These are phyloP conservation scores for Harlomillsia oculata DNA, from an alignment of 1,140 invertebrate species.

Conservation along the genomic window DNA sequence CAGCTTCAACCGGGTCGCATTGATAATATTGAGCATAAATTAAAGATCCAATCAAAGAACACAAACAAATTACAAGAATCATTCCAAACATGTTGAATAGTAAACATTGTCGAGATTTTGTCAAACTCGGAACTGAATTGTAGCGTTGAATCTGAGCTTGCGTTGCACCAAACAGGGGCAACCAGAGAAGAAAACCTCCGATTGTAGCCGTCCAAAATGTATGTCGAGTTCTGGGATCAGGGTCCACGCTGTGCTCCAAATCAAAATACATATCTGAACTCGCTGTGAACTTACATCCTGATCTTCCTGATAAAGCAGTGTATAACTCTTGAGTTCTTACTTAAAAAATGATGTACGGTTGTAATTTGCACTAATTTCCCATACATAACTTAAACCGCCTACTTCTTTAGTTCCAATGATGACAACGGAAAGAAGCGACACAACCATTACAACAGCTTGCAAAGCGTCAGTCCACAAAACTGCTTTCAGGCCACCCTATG, in stretches of 20 bases:
- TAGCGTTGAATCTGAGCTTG: conserved; percentile 52
- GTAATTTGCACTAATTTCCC: conserved; percentile 52
- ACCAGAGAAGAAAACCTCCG: conserved; percentile 50
- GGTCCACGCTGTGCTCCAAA: conserved; percentile 40
- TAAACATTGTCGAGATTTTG: conserved; percentile 20
- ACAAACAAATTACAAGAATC: conserved; percentile 20
- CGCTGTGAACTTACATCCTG: not conserved
- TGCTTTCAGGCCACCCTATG: conserved; percentile 46
- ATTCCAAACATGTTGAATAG: conserved; percentile 30
- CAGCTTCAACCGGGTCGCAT: conserved; percentile 19
- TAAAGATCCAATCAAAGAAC: conserved; percentile 23
- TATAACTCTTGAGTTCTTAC: conserved; percentile 42
- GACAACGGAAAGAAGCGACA: conserved; percentile 44
- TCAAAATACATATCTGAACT: not conserved
- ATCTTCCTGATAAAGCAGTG: not conserved
- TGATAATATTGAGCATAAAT: conserved; percentile 11
- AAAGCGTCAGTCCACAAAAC: conserved; percentile 50
- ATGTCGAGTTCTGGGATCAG: conserved; percentile 46
- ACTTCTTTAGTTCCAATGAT: conserved; percentile 58
- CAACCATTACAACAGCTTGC: conserved; percentile 46
- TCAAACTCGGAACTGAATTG: conserved; percentile 39
- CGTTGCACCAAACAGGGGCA: conserved; percentile 50
- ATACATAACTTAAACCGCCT: conserved; percentile 59
- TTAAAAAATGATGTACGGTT: conserved; percentile 67
- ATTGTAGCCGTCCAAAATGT: conserved; percentile 47